A percentile compares a stretch with the other conserved stretches of the same genome.
Evolutionary conservation across 2,113 vertebrate genomes (phyloP).

Genomic region (Heptranchias perlo): DNA sequence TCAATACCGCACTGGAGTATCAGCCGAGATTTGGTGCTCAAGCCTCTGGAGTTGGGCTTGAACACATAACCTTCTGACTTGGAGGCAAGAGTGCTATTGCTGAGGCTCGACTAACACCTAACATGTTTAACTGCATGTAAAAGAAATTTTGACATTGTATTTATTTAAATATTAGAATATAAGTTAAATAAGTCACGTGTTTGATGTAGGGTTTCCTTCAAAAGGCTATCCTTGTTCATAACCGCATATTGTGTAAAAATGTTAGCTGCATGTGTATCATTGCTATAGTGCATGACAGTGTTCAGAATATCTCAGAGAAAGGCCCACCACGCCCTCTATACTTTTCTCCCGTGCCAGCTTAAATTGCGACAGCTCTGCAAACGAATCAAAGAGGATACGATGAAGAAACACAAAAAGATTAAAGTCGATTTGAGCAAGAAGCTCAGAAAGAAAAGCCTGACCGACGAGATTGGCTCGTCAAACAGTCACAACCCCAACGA

Average conservation of each 20-base stretch:
- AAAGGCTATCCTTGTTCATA: background rate
- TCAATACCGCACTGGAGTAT: background rate
- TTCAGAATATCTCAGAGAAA: background rate
- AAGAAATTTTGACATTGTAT: background rate
- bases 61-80: background rate
- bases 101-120: background rate
- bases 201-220: background rate
- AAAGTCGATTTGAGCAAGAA: constrained; percentile 28
- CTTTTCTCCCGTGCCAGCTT: background rate
- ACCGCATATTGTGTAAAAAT: background rate
- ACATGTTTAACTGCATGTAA: background rate
- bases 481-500: background rate
- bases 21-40: background rate
- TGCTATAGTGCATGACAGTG: background rate
- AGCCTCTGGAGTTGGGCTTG: background rate
- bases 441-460: constrained; percentile 15
- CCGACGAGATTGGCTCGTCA: background rate
- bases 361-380: constrained; percentile 33
- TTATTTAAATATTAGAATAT: background rate
- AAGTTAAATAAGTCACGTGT: background rate
- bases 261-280: background rate
- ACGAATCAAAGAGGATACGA: constrained; percentile 23
- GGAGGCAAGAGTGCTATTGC: background rate
- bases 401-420: constrained; percentile 18
- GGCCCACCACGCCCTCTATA: background rate